Evolutionary conservation across 2,113 vertebrate genomes (phyloP).

Genomic region (Baryphthengus martii): DNA sequence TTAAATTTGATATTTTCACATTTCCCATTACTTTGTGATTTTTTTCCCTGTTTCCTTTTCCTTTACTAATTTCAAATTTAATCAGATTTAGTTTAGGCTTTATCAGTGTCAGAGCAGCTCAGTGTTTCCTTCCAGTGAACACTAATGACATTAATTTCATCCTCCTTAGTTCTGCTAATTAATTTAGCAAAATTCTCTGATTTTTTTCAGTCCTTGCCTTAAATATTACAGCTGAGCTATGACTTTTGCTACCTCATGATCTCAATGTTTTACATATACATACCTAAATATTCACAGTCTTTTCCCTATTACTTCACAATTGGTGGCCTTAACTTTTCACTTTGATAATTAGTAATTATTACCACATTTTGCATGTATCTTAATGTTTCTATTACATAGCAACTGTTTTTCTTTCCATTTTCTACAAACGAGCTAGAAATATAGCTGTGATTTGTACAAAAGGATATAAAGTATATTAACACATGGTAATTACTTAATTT

Average conservation of each 20-base stretch:
- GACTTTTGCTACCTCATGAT: neutral
- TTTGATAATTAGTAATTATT: neutral
- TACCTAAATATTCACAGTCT: neutral
- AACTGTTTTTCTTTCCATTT: neutral
- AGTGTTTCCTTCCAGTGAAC: neutral
- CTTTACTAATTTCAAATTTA: neutral
- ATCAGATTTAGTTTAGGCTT: neutral
- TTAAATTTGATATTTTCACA: neutral
- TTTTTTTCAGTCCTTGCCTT: neutral
- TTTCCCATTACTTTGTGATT: neutral
- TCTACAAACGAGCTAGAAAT: neutral
- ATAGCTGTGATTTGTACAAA: neutral
- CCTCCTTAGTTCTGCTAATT: neutral
- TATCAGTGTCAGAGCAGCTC: neutral
- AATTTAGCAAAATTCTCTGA: neutral
- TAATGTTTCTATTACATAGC: neutral
- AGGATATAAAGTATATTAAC: neutral
- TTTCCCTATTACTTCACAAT: neutral
- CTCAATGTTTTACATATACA: neutral
- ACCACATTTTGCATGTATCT: neutral
- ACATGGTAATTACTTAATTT: neutral
- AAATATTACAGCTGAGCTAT: neutral
- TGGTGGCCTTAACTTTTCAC: neutral
- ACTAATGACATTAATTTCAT: neutral
- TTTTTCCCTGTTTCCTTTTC: rapidly evolving